phyloP scores from a whole-genome alignment of 2,797 vertebrate species.

The Hippocampus kuda region DNA sequence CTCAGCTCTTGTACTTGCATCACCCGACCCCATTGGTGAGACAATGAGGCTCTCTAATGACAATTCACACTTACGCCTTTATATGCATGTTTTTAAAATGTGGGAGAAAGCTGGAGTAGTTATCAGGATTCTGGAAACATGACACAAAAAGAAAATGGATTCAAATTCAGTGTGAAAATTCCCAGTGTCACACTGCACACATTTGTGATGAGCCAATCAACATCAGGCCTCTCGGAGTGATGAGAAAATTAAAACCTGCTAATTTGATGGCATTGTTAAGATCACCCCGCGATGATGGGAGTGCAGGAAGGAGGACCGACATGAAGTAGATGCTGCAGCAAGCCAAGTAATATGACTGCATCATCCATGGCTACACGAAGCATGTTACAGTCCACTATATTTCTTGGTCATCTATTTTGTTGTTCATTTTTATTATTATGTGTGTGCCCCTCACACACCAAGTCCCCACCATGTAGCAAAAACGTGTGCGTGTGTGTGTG shows the following conservation, averaged over 20 bases:
- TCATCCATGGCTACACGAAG: background rate
- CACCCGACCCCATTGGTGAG: constrained; percentile 17
- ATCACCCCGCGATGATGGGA: constrained; percentile 21
- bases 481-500: too few relatives aligned
- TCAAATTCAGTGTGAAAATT: constrained; percentile 24
- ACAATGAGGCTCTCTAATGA: constrained; percentile 51
- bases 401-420: too few relatives aligned
- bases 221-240: constrained; percentile 26
- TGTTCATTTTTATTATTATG: too few relatives aligned
- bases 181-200: constrained; percentile 12
- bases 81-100: background rate
- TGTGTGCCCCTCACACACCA: too few relatives aligned
- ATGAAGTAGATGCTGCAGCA: constrained; percentile 16
- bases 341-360: background rate
- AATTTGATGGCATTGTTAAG: constrained; percentile 48
- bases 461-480: too few relatives aligned
- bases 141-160: background rate
- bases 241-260: constrained; percentile 46
- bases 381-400: too few relatives aligned
- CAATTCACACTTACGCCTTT: constrained; percentile 17
- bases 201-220: constrained; percentile 40
- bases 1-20: background rate
- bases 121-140: background rate
- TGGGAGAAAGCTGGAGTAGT: background rate
- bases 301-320: constrained; percentile 17